Evolutionary conservation across 1,140 invertebrate genomes (phyloP).

Genomic region (Drosophila arawakana): DNA sequence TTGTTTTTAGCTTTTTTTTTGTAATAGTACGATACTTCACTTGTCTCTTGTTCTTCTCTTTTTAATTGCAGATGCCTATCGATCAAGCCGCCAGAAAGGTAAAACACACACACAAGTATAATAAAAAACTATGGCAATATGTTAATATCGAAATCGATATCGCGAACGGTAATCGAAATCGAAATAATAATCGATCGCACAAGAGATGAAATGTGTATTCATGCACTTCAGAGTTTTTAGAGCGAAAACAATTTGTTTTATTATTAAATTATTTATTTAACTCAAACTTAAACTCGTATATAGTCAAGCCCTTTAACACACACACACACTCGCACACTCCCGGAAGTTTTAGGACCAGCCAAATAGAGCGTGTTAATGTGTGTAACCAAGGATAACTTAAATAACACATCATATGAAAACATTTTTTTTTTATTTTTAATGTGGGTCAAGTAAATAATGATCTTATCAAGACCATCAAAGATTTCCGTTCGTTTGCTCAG

Average conservation of each 20-base stretch:
- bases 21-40: constrained; percentile 65
- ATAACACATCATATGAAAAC: not conserved
- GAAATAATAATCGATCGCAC: constrained; percentile 20
- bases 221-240: constrained; percentile 84
- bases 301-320: constrained; percentile 26
- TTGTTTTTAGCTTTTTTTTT: constrained; percentile 31
- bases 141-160: constrained; percentile 38
- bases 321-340: not conserved
- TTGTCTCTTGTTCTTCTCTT: constrained; percentile 85
- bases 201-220: constrained; percentile 10
- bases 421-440: not conserved
- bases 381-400: not conserved
- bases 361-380: constrained; percentile 65
- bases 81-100: constrained; percentile 89
- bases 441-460: constrained; percentile 9
- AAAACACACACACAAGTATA: constrained; percentile 83
- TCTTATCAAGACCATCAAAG: constrained; percentile 8
- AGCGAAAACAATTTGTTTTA: constrained; percentile 76
- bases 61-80: constrained; percentile 89
- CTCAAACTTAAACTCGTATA: constrained; percentile 15
- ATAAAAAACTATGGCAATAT: constrained; percentile 79
- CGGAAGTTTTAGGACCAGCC: constrained; percentile 24
- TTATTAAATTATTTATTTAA: constrained; percentile 75
- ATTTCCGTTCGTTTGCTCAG: not conserved
- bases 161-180: too few relatives aligned